These are phyloP conservation scores for Dufourea novaeangliae DNA, from an alignment of 1,140 invertebrate genomes.

Conservation along the genomic window DNA sequence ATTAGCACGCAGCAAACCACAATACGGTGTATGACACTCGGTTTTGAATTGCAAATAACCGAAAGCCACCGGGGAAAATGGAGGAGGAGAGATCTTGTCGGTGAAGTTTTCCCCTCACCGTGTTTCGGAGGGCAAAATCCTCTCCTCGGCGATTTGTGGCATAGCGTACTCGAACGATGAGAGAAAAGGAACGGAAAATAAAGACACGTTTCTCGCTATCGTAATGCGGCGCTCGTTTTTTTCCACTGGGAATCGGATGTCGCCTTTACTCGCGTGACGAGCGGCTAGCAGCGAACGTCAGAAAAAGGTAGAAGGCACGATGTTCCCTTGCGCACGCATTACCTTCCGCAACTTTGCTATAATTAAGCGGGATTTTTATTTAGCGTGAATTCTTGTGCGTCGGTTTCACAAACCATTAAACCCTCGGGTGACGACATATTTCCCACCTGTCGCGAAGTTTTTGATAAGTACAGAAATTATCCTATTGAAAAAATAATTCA, in stretches of 20 bases:
- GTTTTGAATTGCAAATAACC: conserved; percentile 30
- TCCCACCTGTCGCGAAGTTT: too few species aligned
- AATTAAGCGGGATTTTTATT: conserved; percentile 19
- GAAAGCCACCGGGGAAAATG: conserved; percentile 15
- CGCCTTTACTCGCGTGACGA: conserved; percentile 63
- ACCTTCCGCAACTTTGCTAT: conserved; percentile 12
- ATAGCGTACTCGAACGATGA: background rate
- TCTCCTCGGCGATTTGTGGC: conserved; percentile 5
- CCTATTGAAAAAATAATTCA: too few species aligned
- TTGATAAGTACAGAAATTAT: too few species aligned
- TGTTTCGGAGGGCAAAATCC: background rate
- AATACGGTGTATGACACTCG: conserved; percentile 19
- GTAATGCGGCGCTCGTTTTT: conserved; percentile 25
- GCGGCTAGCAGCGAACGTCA: conserved; percentile 53
- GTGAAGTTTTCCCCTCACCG: background rate
- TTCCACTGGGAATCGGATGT: conserved; percentile 62
- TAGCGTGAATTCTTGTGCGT: background rate
- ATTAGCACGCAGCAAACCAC: conserved; percentile 17
- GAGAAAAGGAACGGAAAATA: conserved; percentile 49
- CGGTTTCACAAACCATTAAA: background rate
- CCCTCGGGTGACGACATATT: too few species aligned
- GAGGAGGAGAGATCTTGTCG: conserved; percentile 18
- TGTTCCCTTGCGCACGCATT: conserved; percentile 52
- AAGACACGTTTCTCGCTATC: conserved; percentile 29
- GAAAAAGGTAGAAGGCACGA: conserved; percentile 57